These are phyloP conservation scores for Rhinopomastus cyanomelas DNA, from an alignment of 2,113 vertebrate genomes.

Conservation along the genomic window DNA sequence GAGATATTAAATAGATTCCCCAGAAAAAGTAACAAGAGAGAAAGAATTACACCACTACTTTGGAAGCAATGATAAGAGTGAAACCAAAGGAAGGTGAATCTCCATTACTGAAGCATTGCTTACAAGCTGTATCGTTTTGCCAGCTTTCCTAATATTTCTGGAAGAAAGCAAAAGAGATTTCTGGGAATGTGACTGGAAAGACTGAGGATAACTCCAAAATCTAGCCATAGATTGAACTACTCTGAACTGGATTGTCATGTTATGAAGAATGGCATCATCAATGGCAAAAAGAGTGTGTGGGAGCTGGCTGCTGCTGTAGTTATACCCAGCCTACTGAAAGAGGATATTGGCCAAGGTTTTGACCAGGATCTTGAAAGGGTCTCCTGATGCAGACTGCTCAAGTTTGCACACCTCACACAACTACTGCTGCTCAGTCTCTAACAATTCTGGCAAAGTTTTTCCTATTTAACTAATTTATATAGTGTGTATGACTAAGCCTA, in stretches of 20 bases:
- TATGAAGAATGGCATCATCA: neutral
- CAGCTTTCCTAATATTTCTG: neutral
- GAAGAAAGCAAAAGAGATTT: neutral
- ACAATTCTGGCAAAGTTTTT: neutral
- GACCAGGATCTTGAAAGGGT: neutral
- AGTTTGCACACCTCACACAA: neutral
- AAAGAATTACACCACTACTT: neutral
- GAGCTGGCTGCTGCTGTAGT: neutral
- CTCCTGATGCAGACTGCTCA: neutral
- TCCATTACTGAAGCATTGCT: neutral
- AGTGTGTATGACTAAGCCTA: neutral
- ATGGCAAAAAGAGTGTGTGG: accelerated
- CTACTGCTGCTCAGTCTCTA: neutral
- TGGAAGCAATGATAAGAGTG: neutral
- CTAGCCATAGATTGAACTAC: too few relatives aligned
- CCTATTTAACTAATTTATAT: neutral
- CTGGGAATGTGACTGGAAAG: neutral
- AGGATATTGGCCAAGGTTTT: neutral
- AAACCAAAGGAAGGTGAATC: neutral
- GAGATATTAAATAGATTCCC: neutral
- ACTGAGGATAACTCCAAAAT: neutral
- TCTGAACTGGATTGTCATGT: neutral
- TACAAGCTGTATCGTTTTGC: neutral
- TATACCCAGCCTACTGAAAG: neutral
- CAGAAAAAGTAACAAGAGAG: neutral